phyloP scores from a whole-genome alignment of 1,140 invertebrate genomes.

The Pararge aegeria region DNA sequence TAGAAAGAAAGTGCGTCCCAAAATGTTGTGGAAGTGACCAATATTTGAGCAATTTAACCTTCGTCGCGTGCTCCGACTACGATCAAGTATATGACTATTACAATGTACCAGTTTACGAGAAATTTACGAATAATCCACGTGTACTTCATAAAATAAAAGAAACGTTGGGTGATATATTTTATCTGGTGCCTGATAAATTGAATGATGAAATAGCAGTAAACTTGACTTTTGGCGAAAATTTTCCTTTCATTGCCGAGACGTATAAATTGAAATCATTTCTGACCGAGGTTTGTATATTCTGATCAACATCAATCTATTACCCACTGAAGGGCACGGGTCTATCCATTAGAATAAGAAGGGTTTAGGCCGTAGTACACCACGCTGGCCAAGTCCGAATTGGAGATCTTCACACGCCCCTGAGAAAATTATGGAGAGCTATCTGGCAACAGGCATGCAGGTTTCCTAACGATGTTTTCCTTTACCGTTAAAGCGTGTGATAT shows the following conservation, averaged over 20 bases:
- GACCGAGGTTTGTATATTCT: conserved; percentile 26
- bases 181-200: conserved; percentile 21
- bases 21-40: conserved; percentile 30
- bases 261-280: conserved; percentile 17
- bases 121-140: conserved; percentile 8
- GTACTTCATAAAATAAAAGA: conserved; percentile 1
- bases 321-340: no score
- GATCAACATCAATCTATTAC: no score
- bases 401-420: no score
- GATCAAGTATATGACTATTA: conserved; percentile 12
- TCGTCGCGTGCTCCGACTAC: neutral
- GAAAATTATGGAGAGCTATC: no score
- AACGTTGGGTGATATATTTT: conserved; percentile 19
- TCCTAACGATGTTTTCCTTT: no score
- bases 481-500: no score
- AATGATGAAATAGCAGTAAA: neutral
- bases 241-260: neutral
- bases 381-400: no score
- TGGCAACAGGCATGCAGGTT: no score
- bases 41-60: conserved; percentile 2
- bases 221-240: conserved; percentile 2
- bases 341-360: no score
- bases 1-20: conserved; percentile 22
- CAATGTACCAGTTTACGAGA: conserved; percentile 19
- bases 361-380: no score